Conservation (phyloP, 2,113 vertebrate species). For the Apeltes quadracus region DNA sequence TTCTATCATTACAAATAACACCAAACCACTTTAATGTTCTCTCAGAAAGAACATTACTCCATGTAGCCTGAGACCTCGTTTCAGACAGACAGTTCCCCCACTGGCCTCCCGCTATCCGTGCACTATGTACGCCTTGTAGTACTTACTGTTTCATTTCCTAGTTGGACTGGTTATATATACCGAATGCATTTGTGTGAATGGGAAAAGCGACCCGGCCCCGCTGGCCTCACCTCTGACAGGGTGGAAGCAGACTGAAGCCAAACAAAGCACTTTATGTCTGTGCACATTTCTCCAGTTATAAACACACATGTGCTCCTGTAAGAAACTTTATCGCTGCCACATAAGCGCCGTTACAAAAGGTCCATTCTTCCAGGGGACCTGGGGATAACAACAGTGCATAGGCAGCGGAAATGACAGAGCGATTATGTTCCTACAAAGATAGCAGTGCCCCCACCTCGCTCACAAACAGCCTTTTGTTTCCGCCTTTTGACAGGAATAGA, state of each 20-base stretch:
- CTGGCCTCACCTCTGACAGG: conserved; percentile 73
- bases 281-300: conserved; percentile 90
- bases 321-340: conserved; percentile 93
- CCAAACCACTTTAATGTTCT: neutral
- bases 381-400: conserved; percentile 87
- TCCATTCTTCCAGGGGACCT: conserved; percentile 89
- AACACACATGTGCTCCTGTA: conserved; percentile 89
- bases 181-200: conserved; percentile 64
- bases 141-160: conserved; percentile 70
- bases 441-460: conserved; percentile 86
- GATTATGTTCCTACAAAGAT: conserved; percentile 97
- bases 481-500: conserved; percentile 67
- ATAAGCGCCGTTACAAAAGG: conserved; percentile 88
- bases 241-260: conserved; percentile 81
- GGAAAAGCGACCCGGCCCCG: conserved; percentile 28
- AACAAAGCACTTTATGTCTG: conserved; percentile 90
- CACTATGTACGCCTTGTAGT: conserved; percentile 31
- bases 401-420: conserved; percentile 92
- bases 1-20: conserved; percentile 20
- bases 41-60: conserved; percentile 41
- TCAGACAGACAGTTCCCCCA: conserved; percentile 62
- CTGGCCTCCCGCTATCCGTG: conserved; percentile 28
- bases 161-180: conserved; percentile 52
- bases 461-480: conserved; percentile 92
- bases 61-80: conserved; percentile 75